phyloP scores from a whole-genome alignment of 2,888 invertebrate genomes.

The Oxycera nigricornis region DNA sequence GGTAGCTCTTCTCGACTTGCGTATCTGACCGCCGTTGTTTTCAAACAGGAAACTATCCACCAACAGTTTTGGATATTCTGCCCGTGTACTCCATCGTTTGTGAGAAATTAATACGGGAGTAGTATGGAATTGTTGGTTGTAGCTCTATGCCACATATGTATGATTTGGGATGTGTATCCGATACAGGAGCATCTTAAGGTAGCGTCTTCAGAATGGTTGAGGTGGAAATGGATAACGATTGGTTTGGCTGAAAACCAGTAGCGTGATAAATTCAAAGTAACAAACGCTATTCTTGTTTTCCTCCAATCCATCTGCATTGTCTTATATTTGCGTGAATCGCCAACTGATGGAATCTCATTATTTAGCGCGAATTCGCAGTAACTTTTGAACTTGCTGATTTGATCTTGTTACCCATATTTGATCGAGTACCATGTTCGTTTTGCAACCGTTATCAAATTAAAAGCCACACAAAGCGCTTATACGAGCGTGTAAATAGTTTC shows the following conservation, averaged over 20 bases:
- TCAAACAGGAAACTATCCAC: constrained; percentile 4
- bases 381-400: background rate
- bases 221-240: background rate
- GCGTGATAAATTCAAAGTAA: background rate
- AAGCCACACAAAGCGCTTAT: background rate
- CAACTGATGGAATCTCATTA: background rate
- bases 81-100: background rate
- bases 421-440: background rate
- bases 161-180: background rate
- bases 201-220: background rate
- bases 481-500: background rate
- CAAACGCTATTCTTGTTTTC: too few relatives aligned
- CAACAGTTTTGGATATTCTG: background rate
- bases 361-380: constrained; percentile 2
- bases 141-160: background rate
- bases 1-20: background rate
- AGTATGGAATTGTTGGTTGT: background rate
- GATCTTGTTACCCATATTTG: constrained; percentile 28
- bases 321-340: too few relatives aligned
- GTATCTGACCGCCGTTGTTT: background rate
- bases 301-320: too few relatives aligned
- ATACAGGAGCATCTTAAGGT: background rate
- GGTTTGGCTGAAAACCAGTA: background rate
- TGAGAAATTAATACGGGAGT: background rate
- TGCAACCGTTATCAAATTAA: constrained; percentile 24